phyloP scores from a whole-genome alignment of 2,113 vertebrate species.

The Dicrurus megarhynchus region DNA sequence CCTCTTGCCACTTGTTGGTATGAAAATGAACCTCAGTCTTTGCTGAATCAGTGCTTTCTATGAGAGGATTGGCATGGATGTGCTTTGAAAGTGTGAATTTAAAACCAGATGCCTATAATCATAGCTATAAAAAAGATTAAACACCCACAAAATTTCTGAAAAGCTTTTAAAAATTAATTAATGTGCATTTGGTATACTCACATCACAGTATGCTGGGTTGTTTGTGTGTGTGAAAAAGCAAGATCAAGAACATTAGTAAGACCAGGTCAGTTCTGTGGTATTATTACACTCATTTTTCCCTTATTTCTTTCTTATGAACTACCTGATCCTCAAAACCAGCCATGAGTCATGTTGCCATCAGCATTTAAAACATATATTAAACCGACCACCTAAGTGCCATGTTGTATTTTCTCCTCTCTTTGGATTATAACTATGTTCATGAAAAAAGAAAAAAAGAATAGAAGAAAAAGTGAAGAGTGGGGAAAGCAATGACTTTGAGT shows the following conservation, averaged over 20 bases:
- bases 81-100: background rate
- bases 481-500: background rate
- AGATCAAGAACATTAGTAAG: background rate
- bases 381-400: background rate
- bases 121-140: background rate
- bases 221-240: background rate
- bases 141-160: fast-evolving
- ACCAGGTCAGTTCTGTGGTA: background rate
- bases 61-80: background rate
- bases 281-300: background rate
- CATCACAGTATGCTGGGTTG: background rate
- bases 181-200: background rate
- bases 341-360: fast-evolving
- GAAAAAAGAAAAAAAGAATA: background rate
- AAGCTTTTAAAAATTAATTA: background rate
- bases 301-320: background rate
- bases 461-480: background rate
- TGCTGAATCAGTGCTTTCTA: background rate
- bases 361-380: background rate
- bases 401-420: background rate
- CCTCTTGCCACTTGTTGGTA: background rate
- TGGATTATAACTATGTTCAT: background rate
- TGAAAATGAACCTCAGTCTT: background rate
- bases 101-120: background rate
- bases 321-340: background rate